A percentile compares a stretch with the other conserved stretches of the same genome.
phyloP scores from a whole-genome alignment of 2,797 vertebrate species.

The Champsocephalus esox region DNA sequence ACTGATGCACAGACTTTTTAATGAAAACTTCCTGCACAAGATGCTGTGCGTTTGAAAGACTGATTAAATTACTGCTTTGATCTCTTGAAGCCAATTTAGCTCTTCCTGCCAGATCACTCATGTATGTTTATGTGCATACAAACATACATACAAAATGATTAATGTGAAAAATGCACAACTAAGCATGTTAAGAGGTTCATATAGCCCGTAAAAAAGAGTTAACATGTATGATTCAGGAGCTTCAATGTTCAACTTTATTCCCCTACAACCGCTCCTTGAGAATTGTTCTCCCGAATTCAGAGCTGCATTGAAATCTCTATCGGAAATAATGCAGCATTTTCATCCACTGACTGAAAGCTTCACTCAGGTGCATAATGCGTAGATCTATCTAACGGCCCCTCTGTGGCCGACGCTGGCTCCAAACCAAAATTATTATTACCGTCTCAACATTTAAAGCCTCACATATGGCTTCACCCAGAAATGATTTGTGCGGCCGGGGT shows the following conservation, averaged over 20 bases:
- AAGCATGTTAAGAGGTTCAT: conserved; percentile 5
- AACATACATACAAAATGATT: conserved; percentile 8
- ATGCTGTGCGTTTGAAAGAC: conserved; percentile 51
- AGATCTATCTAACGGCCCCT: conserved; percentile 44
- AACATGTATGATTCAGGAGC: conserved; percentile 27
- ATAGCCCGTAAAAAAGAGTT: conserved; percentile 4
- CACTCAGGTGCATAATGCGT: conserved; percentile 38
- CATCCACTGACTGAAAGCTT: conserved; percentile 17
- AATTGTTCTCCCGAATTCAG: not conserved
- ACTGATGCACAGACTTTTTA: conserved; percentile 65
- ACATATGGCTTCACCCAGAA: conserved; percentile 46
- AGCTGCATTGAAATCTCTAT: conserved; percentile 28
- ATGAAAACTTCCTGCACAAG: conserved; percentile 70
- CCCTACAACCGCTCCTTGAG: not conserved
- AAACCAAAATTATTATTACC: conserved; percentile 46
- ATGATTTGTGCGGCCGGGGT: conserved; percentile 53
- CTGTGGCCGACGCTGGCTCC: conserved; percentile 42
- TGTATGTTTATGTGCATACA: conserved; percentile 30
- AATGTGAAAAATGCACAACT: conserved; percentile 20
- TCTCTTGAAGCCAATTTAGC: conserved; percentile 59
- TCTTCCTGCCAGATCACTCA: conserved; percentile 26
- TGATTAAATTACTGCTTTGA: conserved; percentile 75
- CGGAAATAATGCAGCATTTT: conserved; percentile 37
- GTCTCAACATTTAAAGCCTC: conserved; percentile 40
- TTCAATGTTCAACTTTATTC: conserved; percentile 10